A percentile compares a stretch with the other conserved stretches of the same genome.
Evolutionary conservation across 2,797 vertebrate species (phyloP).

Genomic region (Odontamblyopus rebecca): DNA sequence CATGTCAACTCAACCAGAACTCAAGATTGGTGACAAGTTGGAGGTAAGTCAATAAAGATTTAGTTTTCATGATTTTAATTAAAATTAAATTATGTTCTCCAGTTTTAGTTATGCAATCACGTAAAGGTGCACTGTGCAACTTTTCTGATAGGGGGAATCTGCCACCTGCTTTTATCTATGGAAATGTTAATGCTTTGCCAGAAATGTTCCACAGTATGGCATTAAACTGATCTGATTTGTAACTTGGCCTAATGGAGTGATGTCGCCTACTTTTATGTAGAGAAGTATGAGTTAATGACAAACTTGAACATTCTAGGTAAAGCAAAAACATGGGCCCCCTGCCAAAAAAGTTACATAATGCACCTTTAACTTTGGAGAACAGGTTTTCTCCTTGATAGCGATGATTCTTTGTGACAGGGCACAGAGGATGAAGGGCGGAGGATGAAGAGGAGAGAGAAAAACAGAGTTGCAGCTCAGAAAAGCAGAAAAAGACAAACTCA

Average conservation of each 20-base stretch:
- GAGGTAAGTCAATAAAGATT: background rate
- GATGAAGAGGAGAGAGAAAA: slow-evolving; percentile 89
- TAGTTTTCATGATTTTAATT: slow-evolving; percentile 20
- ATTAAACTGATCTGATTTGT: no score
- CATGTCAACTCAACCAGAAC: background rate
- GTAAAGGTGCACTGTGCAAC: no score
- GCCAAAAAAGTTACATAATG: background rate
- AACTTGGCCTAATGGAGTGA: no score
- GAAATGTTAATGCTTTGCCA: no score
- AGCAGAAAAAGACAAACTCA: slow-evolving; percentile 91
- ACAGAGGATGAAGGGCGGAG: slow-evolving; percentile 77
- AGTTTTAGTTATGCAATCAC: background rate
- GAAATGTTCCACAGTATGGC: no score
- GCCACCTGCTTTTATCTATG: no score
- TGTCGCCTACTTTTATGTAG: no score
- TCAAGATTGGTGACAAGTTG: background rate
- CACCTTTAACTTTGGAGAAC: background rate
- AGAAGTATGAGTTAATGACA: no score
- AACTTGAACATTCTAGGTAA: no score
- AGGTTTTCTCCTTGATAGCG: background rate
- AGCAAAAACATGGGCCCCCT: no score
- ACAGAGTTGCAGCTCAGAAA: slow-evolving; percentile 90
- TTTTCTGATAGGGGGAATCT: no score
- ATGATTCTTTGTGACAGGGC: slow-evolving; percentile 62
- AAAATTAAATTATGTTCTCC: background rate